phyloP scores from a whole-genome alignment of 2,888 invertebrate genomes.

The Venusia cambrica region DNA sequence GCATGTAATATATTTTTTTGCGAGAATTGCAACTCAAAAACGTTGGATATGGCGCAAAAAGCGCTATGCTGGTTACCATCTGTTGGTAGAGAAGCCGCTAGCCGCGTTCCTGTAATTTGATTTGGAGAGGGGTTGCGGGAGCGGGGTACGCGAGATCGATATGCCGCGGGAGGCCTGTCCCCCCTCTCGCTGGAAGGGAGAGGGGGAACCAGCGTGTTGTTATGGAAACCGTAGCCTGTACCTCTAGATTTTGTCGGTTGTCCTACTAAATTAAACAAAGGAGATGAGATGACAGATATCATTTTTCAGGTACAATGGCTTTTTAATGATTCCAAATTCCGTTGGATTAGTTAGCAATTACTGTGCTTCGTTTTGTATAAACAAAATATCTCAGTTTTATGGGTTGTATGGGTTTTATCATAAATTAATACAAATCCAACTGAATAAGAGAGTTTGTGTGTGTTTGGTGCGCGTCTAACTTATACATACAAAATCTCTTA shows the following conservation, averaged over 20 bases:
- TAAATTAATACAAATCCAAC: too few species aligned
- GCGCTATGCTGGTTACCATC: too few species aligned
- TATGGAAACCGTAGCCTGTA: conserved; percentile 71
- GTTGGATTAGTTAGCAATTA: conserved; percentile 11
- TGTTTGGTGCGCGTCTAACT: too few species aligned
- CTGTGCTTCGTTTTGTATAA: conserved; percentile 9
- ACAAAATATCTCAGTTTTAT: too few species aligned
- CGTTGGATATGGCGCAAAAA: conserved; percentile 18
- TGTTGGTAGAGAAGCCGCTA: conserved; percentile 27
- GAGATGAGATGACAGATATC: conserved; percentile 63
- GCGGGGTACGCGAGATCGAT: conserved; percentile 52
- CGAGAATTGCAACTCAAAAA: conserved; percentile 14
- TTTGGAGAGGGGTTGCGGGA: conserved; percentile 67
- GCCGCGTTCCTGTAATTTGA: conserved; percentile 73
- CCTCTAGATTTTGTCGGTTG: conserved; percentile 74
- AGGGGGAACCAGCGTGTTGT: conserved; percentile 66
- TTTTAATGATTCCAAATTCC: conserved; percentile 21
- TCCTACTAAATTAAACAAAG: conserved; percentile 78
- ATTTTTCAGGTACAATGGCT: conserved; percentile 48
- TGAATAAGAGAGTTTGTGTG: too few species aligned
- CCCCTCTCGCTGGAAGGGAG: conserved; percentile 29
- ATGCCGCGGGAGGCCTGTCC: conserved; percentile 38
- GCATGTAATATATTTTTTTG: too few species aligned
- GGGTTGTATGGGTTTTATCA: too few species aligned
- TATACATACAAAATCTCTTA: too few species aligned